Percentiles rank a stretch among this genome's conserved stretches.
These are phyloP conservation scores for Craniophora ligustri DNA, from an alignment of 2,888 invertebrate genomes.

Conservation along the genomic window DNA sequence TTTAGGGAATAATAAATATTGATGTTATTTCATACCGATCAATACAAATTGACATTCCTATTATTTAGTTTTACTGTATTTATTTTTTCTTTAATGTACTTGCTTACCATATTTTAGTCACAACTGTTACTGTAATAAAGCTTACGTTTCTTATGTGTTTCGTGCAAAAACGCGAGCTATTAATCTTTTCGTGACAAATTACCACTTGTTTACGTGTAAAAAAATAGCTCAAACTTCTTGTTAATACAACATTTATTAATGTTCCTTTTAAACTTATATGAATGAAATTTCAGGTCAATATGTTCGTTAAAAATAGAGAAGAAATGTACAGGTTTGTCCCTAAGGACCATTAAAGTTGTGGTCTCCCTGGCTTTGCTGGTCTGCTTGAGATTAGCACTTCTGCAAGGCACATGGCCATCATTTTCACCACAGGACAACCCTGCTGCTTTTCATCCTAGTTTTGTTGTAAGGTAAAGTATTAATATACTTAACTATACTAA, in stretches of 20 bases:
- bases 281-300: conserved; percentile 69
- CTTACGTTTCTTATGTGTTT: not conserved
- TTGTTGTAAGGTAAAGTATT: conserved; percentile 90
- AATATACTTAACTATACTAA: not conserved
- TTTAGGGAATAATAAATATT: too few relatives aligned
- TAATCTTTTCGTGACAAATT: conserved; percentile 16
- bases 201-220: conserved; percentile 8
- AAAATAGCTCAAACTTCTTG: too few relatives aligned
- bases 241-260: not conserved
- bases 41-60: too few relatives aligned
- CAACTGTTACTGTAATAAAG: too few relatives aligned
- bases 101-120: too few relatives aligned
- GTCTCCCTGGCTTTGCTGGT: conserved; percentile 91
- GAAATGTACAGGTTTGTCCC: conserved; percentile 86
- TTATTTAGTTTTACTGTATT: too few relatives aligned
- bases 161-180: not conserved
- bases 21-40: too few relatives aligned
- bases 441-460: conserved; percentile 93
- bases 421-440: conserved; percentile 96
- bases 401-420: conserved; percentile 93
- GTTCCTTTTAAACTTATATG: not conserved
- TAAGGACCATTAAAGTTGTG: conserved; percentile 90
- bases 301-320: conserved; percentile 79
- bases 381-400: conserved; percentile 91
- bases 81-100: too few relatives aligned